Percentiles rank a stretch among this genome's conserved stretches.
phyloP scores from a whole-genome alignment of 1,140 invertebrate genomes.

The Wiebesia pumilae region DNA sequence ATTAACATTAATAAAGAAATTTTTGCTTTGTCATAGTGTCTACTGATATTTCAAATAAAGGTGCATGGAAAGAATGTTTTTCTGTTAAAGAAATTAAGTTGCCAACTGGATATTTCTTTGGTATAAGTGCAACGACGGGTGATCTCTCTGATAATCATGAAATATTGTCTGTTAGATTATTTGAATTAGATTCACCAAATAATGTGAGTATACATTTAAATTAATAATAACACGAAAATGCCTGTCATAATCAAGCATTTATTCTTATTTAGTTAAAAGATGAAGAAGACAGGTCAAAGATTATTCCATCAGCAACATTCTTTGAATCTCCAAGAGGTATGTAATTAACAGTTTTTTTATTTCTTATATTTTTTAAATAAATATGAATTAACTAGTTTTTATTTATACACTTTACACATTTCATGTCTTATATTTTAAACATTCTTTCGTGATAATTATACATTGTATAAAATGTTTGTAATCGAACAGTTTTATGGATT shows the following conservation, averaged over 20 bases:
- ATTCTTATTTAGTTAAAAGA: conserved; percentile 77
- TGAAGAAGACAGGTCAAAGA: conserved; percentile 83
- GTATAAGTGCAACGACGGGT: conserved; percentile 95
- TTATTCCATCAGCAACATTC: conserved; percentile 86
- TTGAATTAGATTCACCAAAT: conserved; percentile 87
- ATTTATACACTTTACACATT: too few species aligned
- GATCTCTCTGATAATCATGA: conserved; percentile 98
- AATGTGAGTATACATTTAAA: conserved; percentile 76
- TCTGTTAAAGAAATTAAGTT: conserved; percentile 91
- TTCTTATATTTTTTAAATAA: too few species aligned
- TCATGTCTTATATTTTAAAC: too few species aligned
- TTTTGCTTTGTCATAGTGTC: conserved; percentile 79
- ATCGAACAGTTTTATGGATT: too few species aligned
- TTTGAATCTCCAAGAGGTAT: conserved; percentile 87
- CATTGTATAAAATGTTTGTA: too few species aligned
- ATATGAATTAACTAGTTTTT: too few species aligned
- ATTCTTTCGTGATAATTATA: too few species aligned
- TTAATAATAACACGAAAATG: conserved; percentile 6
- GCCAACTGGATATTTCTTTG: conserved; percentile 97
- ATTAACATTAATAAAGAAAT: too few species aligned
- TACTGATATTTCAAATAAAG: conserved; percentile 93
- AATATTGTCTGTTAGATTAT: conserved; percentile 92
- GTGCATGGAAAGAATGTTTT: conserved; percentile 96
- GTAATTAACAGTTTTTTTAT: conserved; percentile 49
- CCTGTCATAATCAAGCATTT: conserved; percentile 40